phyloP scores from a whole-genome alignment of 2,113 vertebrate genomes.

The Cinclus mexicanus region DNA sequence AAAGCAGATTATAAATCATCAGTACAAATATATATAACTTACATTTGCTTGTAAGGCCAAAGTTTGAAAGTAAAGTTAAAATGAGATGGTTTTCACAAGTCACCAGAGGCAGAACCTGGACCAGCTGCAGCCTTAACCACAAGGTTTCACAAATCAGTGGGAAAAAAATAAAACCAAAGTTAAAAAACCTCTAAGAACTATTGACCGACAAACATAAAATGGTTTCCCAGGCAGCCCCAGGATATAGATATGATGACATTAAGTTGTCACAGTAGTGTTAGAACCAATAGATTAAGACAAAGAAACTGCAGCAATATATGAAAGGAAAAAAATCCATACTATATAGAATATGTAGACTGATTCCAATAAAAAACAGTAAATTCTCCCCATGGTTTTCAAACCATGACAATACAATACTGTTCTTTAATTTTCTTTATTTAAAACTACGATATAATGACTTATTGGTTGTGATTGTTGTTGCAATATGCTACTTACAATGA shows the following conservation, averaged over 20 bases:
- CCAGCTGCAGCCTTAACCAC: constrained; percentile 65
- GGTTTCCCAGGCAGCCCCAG: constrained; percentile 43
- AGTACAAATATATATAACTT: constrained; percentile 88
- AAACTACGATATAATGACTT: constrained; percentile 72
- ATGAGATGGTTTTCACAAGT: constrained; percentile 76
- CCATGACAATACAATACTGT: constrained; percentile 81
- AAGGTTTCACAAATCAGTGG: constrained; percentile 53
- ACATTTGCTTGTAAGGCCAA: constrained; percentile 87
- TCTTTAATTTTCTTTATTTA: constrained; percentile 66
- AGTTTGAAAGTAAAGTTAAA: constrained; percentile 76
- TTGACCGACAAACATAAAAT: constrained; percentile 61
- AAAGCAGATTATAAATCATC: constrained; percentile 88
- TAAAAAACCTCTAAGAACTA: constrained; percentile 49
- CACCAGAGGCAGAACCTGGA: constrained; percentile 66
- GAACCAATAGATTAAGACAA: constrained; percentile 74
- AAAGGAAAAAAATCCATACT: constrained; percentile 68
- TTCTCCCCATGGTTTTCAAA: constrained; percentile 66
- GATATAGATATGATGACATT: constrained; percentile 66
- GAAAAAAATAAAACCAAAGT: not conserved
- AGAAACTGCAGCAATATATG: constrained; percentile 70
- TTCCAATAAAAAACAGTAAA: constrained; percentile 66
- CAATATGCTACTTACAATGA: constrained; percentile 78
- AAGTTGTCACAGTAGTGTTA: constrained; percentile 77
- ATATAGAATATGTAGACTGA: constrained; percentile 66
- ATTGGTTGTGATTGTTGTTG: constrained; percentile 77